phyloP scores from a whole-genome alignment of 2,888 invertebrate species.

The Eupeodes latifasciatus region DNA sequence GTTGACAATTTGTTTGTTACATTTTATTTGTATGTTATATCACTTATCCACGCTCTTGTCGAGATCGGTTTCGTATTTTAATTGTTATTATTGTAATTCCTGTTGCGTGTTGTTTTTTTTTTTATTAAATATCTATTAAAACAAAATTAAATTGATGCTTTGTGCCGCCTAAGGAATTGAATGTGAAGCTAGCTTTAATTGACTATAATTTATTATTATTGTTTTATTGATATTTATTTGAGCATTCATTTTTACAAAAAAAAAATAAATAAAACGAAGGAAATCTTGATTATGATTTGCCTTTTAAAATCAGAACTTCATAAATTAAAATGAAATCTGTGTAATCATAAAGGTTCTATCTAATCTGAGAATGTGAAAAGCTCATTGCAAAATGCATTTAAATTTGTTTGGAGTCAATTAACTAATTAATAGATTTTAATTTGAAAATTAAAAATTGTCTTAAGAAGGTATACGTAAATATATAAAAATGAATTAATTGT shows the following conservation, averaged over 20 bases:
- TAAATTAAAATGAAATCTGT: neutral
- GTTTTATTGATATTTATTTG: conserved; percentile 27
- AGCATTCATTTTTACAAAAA: conserved; percentile 27
- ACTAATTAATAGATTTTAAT: too few species aligned
- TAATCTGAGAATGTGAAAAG: conserved; percentile 31
- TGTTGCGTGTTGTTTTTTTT: conserved; percentile 29
- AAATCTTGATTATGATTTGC: neutral
- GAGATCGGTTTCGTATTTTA: conserved; percentile 41
- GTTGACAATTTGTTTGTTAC: conserved; percentile 43
- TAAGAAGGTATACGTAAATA: too few species aligned
- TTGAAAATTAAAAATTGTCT: too few species aligned
- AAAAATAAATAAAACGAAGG: neutral
- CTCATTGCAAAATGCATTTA: too few species aligned
- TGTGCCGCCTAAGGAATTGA: conserved; percentile 73
- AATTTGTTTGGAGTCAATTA: too few species aligned
- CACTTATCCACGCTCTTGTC: conserved; percentile 25
- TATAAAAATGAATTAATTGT: too few species aligned
- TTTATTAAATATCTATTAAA: neutral
- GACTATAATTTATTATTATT: conserved; percentile 16
- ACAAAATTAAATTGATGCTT: conserved; percentile 48
- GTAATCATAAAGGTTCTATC: conserved; percentile 28
- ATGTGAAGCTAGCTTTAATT: conserved; percentile 61
- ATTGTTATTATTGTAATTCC: conserved; percentile 35
- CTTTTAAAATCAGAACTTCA: conserved; percentile 1
- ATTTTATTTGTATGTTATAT: neutral